Evolutionary conservation across 2,888 invertebrate species (phyloP).

Genomic region (Amphipoea lucens): DNA sequence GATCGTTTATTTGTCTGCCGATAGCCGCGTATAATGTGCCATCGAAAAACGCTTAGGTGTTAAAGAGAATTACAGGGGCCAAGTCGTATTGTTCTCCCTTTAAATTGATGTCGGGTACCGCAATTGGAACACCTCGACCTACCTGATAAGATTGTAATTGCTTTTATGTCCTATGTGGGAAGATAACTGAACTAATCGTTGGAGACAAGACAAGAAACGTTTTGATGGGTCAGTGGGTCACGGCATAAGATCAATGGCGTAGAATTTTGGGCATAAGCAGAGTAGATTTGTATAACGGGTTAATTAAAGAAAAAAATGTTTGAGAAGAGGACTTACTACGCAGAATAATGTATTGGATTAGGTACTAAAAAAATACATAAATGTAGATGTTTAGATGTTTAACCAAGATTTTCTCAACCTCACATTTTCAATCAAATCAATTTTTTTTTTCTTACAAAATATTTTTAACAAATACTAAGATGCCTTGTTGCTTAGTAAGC

Average conservation of each 20-base stretch:
- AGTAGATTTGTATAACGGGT: background rate
- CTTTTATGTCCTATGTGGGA: slow-evolving; percentile 32
- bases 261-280: background rate
- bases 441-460: background rate
- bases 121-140: slow-evolving; percentile 45
- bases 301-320: background rate
- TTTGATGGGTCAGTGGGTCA: background rate
- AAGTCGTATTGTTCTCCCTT: slow-evolving; percentile 71
- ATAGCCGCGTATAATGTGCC: slow-evolving; percentile 71
- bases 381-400: background rate
- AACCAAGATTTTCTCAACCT: background rate
- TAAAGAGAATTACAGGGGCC: slow-evolving; percentile 72
- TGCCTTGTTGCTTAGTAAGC: background rate
- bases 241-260: background rate
- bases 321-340: background rate
- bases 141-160: slow-evolving; percentile 62
- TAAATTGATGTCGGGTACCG: slow-evolving; percentile 72
- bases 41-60: slow-evolving; percentile 78
- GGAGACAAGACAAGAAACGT: slow-evolving; percentile 14
- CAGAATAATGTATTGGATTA: background rate
- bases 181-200: slow-evolving; percentile 37
- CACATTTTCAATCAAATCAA: no score
- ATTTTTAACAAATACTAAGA: background rate
- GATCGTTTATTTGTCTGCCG: slow-evolving; percentile 73
- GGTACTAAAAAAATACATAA: background rate